Conservation (phyloP, 2,888 invertebrate species). For the Phengaris arion region DNA sequence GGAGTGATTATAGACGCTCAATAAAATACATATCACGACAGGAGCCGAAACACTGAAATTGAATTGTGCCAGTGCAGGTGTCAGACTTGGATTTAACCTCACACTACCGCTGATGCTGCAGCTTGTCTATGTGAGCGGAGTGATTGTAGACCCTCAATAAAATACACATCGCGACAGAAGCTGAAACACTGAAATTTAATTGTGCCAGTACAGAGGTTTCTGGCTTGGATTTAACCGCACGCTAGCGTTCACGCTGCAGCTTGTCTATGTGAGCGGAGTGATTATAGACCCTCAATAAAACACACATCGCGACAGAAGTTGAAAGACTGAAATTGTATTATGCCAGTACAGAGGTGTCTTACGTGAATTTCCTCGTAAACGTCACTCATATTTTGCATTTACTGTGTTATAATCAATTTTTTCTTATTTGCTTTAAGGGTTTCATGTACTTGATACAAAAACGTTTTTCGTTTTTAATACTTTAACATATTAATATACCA, state of each 20-base stretch:
- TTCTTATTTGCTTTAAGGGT: background rate
- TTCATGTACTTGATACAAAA: too few relatives aligned
- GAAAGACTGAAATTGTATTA: conserved; percentile 50
- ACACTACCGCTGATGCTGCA: background rate
- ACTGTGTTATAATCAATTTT: background rate
- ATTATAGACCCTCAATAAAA: too few relatives aligned
- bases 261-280: too few relatives aligned
- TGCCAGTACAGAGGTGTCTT: conserved; percentile 48
- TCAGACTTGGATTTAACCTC: conserved; percentile 41
- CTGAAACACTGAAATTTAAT: conserved; percentile 63
- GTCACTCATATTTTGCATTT: conserved; percentile 4
- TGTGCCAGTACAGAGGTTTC: conserved; percentile 45
- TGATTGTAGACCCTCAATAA: conserved; percentile 58
- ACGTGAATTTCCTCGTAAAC: conserved; percentile 41
- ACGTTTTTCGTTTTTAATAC: too few relatives aligned
- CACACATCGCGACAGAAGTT: too few relatives aligned
- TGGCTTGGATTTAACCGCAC: too few relatives aligned
- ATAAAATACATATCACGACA: too few relatives aligned
- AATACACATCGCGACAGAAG: conserved; percentile 55
- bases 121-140: background rate
- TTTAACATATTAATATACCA: too few relatives aligned
- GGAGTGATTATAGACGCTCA: too few relatives aligned
- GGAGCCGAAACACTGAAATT: too few relatives aligned
- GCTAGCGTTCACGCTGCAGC: too few relatives aligned
- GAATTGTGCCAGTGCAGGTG: background rate